Percentiles rank a stretch among this genome's conserved stretches.
phyloP scores from a whole-genome alignment of 2,888 invertebrate species.

The Lasioglossum vierecki region DNA sequence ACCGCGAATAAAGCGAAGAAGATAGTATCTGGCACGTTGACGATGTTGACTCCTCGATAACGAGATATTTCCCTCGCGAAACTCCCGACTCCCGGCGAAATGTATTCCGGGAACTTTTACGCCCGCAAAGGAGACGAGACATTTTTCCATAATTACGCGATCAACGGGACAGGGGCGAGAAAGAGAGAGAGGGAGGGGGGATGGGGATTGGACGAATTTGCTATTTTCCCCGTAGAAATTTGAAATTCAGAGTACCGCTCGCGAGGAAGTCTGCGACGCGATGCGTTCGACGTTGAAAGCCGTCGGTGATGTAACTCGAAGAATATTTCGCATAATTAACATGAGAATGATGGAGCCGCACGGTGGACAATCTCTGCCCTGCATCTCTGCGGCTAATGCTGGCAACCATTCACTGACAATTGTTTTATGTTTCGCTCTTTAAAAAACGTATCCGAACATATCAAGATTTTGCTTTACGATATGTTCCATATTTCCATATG shows the following conservation, averaged over 20 bases:
- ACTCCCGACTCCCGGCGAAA: neutral
- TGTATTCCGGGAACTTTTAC: slow-evolving; percentile 7
- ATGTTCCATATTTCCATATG: no score
- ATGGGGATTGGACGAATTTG: neutral
- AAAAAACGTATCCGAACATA: no score
- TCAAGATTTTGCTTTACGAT: no score
- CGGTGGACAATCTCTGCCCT: neutral
- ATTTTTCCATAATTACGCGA: slow-evolving; percentile 30
- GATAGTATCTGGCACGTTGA: slow-evolving; percentile 1
- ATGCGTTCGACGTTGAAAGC: neutral
- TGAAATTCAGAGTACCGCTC: slow-evolving; percentile 6
- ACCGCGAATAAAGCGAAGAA: neutral
- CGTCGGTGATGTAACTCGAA: neutral
- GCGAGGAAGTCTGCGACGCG: neutral
- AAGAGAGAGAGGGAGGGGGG: neutral
- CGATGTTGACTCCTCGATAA: slow-evolving; percentile 10
- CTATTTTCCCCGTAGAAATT: neutral
- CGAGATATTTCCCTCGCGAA: slow-evolving; percentile 8
- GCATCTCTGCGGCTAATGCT: neutral
- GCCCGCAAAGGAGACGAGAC: slow-evolving; percentile 5
- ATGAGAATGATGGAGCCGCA: slow-evolving; percentile 6
- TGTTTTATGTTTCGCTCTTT: neutral
- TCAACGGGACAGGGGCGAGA: neutral
- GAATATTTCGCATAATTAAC: slow-evolving; percentile 10
- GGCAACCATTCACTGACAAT: neutral